Conservation (phyloP, 1,140 invertebrate genomes). For the Plectus sambesii region DNA sequence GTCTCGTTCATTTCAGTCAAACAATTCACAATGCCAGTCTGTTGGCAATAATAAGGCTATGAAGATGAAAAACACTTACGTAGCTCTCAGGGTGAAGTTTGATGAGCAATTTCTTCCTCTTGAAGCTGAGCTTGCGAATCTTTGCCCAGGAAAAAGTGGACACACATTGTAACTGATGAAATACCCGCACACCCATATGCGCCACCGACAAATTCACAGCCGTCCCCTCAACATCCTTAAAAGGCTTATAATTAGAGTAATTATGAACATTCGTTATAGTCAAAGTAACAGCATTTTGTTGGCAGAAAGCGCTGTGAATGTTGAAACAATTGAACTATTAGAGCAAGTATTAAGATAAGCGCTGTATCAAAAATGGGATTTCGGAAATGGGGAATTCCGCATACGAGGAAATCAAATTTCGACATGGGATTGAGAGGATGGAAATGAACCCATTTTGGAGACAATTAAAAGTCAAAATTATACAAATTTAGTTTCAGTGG, state of each 20-base stretch:
- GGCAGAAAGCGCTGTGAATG: too few species aligned
- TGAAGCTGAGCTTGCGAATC: constrained; percentile 96
- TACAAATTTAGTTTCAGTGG: too few species aligned
- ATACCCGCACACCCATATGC: constrained; percentile 93
- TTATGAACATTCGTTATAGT: constrained; percentile 20
- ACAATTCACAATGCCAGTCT: background rate
- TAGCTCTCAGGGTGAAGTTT: constrained; percentile 95
- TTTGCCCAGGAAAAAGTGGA: constrained; percentile 99
- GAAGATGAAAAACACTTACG: constrained; percentile 77
- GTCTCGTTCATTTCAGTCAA: background rate
- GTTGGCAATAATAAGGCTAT: constrained; percentile 49
- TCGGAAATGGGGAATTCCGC: too few species aligned
- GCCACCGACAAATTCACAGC: constrained; percentile 84
- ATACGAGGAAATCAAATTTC: too few species aligned
- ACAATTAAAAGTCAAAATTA: too few species aligned
- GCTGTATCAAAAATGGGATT: too few species aligned
- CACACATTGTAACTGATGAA: constrained; percentile 89
- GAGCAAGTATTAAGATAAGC: too few species aligned
- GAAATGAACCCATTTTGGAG: too few species aligned
- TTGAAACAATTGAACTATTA: too few species aligned
- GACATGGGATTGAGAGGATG: too few species aligned
- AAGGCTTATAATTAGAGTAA: constrained; percentile 10
- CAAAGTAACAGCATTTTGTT: too few species aligned
- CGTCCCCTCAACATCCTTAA: constrained; percentile 78
- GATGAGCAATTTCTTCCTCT: constrained; percentile 88